Base-by-base conservation (phyloP, 1,140 invertebrate species). In the Neocloeon triangulifer region DNA sequence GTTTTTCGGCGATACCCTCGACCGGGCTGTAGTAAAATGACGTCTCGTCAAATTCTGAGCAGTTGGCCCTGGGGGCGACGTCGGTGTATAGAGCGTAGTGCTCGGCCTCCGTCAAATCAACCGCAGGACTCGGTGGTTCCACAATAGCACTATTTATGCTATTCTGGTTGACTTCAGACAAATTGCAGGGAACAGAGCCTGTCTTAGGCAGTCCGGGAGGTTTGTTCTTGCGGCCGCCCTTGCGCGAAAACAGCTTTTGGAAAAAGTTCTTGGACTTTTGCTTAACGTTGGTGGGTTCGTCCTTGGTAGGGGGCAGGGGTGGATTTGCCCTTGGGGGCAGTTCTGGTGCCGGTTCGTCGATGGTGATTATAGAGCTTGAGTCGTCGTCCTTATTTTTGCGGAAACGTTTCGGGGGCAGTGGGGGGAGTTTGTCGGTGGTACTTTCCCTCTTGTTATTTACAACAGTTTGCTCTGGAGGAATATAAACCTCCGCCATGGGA, bases 1-100 rank as follows among this genome's bases (percentile, higher is more conserved):
- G 3, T 16, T 16, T 29, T 10, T 29, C 27, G 9, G 27, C 14
- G 15, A 14, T 29, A 13, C 67, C 74, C 48, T 82, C 77, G 7
- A 82, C 71, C 2, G 76, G 69, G 21, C 75, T 75, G 47, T 84
- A 84, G 49, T 80, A 84, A 49, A 72, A 76, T 16, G 76, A 81
- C 45, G 72, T 67, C 45, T 85, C 80, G 43, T 84, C 79, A 45
- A 84, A 84, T 46, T 85, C 80, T 6, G 77, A 81, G 12, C 62
- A 67, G 1, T 77, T 81, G 3, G 79, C 80, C 47, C 71, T 69
- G 8, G 79, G 79, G 5, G 79, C 77, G 44, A 82, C 65, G 21
- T 71, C 67, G 36, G 76, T 81, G 38, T 82, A 82, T 26, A 85
- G 48, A 22, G 78, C 80, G 50, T 80, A 84, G 49, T 82, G 73